Evolutionary conservation across 2,888 invertebrate genomes (phyloP).

Genomic region (Alcis repandata): DNA sequence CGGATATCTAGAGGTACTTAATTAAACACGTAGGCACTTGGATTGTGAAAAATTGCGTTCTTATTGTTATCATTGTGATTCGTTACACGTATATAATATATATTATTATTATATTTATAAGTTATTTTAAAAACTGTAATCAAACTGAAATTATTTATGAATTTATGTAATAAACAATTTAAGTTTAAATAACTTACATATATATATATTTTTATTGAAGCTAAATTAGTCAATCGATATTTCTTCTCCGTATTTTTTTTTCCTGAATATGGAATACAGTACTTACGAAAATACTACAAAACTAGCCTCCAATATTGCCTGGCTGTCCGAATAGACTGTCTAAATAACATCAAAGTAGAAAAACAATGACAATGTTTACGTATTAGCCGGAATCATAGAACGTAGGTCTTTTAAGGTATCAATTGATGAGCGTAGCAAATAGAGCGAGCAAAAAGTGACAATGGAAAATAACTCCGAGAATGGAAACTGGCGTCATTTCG

Average conservation of each 20-base stretch:
- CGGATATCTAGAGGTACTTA: conserved; percentile 61
- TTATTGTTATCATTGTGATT: conserved; percentile 3
- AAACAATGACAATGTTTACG: conserved; percentile 14
- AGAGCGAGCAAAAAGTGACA: conserved; percentile 29
- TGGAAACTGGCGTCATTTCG: conserved; percentile 35
- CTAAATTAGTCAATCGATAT: too few species aligned
- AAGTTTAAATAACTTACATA: too few species aligned
- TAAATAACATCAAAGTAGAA: conserved; percentile 14
- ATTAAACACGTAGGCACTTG: conserved; percentile 31
- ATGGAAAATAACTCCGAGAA: conserved; percentile 28
- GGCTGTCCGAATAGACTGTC: neutral
- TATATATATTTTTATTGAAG: neutral
- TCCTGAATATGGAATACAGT: too few species aligned
- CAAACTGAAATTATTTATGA: neutral
- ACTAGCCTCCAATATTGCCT: neutral
- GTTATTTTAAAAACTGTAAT: neutral
- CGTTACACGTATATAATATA: neutral
- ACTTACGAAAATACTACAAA: neutral
- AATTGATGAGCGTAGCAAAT: conserved; percentile 24
- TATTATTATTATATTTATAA: neutral
- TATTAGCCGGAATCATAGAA: conserved; percentile 1
- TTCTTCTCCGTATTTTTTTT: too few species aligned
- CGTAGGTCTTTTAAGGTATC: conserved; percentile 21
- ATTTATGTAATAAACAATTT: too few species aligned
- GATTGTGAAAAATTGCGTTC: conserved; percentile 14